Percentiles rank a stretch among this genome's conserved stretches.
These are phyloP conservation scores for Podargus strigoides DNA, from an alignment of 2,797 vertebrate species.

Conservation along the genomic window DNA sequence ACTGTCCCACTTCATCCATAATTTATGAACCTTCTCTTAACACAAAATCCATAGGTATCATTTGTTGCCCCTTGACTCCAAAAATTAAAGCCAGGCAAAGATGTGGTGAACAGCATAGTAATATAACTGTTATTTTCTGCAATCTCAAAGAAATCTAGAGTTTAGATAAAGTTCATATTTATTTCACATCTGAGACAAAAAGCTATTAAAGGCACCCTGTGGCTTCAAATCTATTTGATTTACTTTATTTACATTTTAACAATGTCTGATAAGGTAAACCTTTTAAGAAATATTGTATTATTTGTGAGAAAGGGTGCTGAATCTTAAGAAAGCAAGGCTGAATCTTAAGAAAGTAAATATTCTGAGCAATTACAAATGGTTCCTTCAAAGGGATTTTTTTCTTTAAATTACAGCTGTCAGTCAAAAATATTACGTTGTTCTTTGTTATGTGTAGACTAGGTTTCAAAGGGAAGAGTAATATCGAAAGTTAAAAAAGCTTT, in stretches of 20 bases:
- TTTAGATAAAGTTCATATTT: constrained; percentile 51
- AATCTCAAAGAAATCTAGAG: constrained; percentile 4
- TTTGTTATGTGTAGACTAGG: not conserved
- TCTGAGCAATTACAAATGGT: constrained; percentile 6
- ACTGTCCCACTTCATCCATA: constrained; percentile 51
- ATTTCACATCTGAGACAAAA: constrained; percentile 49
- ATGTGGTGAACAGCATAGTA: not conserved
- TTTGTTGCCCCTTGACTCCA: constrained; percentile 49
- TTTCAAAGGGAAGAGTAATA: not conserved
- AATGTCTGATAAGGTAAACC: constrained; percentile 58
- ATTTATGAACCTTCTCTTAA: constrained; percentile 64
- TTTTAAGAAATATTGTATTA: constrained; percentile 62
- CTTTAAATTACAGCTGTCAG: constrained; percentile 13
- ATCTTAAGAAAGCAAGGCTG: constrained; percentile 52
- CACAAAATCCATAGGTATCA: constrained; percentile 54
- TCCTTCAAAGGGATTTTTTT: constrained; percentile 37
- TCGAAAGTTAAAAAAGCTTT: not conserved
- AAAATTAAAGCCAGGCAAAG: constrained; percentile 54
- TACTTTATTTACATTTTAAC: constrained; percentile 75
- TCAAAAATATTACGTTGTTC: constrained; percentile 14
- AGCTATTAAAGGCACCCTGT: constrained; percentile 48
- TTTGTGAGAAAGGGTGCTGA: constrained; percentile 41
- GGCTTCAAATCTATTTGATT: constrained; percentile 65
- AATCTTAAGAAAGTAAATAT: constrained; percentile 52
- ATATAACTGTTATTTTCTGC: constrained; percentile 38